Percentiles rank a stretch among this genome's conserved stretches.
Conservation (phyloP, 2,797 vertebrate species). For the Sebastes minor region DNA sequence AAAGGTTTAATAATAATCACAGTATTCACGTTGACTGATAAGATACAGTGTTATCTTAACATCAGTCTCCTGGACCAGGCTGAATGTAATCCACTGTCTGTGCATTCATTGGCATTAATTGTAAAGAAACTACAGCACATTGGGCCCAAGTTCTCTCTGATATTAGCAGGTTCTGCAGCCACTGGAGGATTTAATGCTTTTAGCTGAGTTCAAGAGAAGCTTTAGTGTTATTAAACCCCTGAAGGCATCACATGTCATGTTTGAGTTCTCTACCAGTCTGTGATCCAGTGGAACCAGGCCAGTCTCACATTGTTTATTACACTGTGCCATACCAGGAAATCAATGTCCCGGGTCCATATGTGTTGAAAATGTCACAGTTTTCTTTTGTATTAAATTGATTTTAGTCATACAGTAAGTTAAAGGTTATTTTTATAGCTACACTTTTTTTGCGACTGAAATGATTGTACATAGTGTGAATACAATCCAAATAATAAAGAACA, state of each 20-base stretch:
- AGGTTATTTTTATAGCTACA: constrained; percentile 72
- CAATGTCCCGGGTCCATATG: constrained; percentile 36
- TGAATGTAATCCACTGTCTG: constrained; percentile 10
- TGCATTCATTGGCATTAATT: constrained; percentile 13
- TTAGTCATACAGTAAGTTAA: constrained; percentile 46
- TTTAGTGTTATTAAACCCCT: constrained; percentile 19
- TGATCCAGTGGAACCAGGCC: constrained; percentile 16
- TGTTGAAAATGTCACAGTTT: constrained; percentile 31
- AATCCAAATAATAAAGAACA: constrained; percentile 19
- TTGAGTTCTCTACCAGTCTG: constrained; percentile 2
- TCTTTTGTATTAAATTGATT: constrained; percentile 45
- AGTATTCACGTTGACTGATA: constrained; percentile 9
- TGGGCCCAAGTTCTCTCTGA: neutral
- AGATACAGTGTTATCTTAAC: constrained; percentile 17
- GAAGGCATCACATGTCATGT: neutral
- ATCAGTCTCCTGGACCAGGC: constrained; percentile 27
- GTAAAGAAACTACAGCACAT: neutral
- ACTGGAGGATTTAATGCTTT: neutral
- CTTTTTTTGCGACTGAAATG: constrained; percentile 36
- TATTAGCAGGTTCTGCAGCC: neutral
- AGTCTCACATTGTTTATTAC: constrained; percentile 29
- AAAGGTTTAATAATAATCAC: neutral
- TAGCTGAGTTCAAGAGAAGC: neutral
- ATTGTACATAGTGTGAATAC: constrained; percentile 69
- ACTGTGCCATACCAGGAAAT: constrained; percentile 36